Evolutionary conservation across 2,888 invertebrate species (phyloP).

Genomic region (Metacarcinus magister): DNA sequence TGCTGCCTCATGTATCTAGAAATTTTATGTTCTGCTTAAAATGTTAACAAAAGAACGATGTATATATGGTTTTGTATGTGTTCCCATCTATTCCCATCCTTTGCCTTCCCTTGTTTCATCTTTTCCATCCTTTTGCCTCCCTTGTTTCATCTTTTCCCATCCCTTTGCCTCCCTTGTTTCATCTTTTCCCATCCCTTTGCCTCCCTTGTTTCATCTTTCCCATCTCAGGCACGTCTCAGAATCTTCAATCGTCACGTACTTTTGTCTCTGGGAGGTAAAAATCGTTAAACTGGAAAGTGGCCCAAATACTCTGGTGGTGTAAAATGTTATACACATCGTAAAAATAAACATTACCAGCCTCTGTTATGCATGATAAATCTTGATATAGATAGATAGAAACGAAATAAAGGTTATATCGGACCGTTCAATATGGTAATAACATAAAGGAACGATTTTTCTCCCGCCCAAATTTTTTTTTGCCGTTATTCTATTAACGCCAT

Average conservation of each 20-base stretch:
- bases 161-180: neutral
- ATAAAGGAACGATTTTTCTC: neutral
- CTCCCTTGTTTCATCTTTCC: neutral
- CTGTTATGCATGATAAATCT: neutral
- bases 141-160: too few relatives aligned
- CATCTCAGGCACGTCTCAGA: neutral
- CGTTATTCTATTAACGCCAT: conserved; percentile 5
- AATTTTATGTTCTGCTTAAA: neutral
- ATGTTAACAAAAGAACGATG: neutral
- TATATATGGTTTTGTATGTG: neutral
- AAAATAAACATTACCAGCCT: neutral
- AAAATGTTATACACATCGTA: neutral
- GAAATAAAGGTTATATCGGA: neutral
- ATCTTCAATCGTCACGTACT: neutral
- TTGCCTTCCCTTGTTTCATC: too few relatives aligned
- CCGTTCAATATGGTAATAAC: neutral
- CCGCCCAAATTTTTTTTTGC: neutral
- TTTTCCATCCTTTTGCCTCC: too few relatives aligned
- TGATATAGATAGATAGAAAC: neutral
- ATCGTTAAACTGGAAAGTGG: neutral
- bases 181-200: neutral
- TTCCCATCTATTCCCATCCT: neutral
- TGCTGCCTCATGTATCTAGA: neutral
- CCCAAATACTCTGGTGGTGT: neutral
- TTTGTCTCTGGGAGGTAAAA: neutral